Evolutionary conservation across 2,113 vertebrate species (phyloP), one percentile per base, ranked within the genome.

Genomic region (Trichomycterus rosablanca): DNA sequence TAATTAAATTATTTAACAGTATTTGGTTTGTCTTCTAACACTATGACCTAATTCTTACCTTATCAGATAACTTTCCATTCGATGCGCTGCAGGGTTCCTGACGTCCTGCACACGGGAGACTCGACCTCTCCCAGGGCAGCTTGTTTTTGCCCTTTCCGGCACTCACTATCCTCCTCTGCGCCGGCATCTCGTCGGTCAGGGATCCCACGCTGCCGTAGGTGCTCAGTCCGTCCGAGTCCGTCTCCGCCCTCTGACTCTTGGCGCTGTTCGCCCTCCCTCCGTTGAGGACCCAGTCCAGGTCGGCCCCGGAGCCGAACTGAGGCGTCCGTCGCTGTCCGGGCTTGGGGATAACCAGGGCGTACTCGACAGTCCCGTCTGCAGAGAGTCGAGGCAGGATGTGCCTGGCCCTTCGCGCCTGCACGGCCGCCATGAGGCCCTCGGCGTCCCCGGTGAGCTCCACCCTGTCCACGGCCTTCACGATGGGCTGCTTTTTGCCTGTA

Each of bases 111-210:
- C 66, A 75, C 9, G 79, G 83, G 20, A 81, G 67, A 11, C 18
- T 78, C 1, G 85, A 78, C 4, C 71, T 86, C 72, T 94, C 93
- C 96, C 96, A 97, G 0, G 94, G 96, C 40, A 99, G 86, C 51
- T 92, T 95, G 83, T 81, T 91, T 67, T 90, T 98, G 2, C 91
- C 91, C 74, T 91, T 95, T 0, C 89, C 88, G 0, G 94, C 93
- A 0, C 94, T 98, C 62, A 92, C 74, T 4, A 92, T 89, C 56
- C 91, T 88, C 19, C 91, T 78, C 12, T 88, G 87, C 59, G 83
- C 76, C 0, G 52, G 1, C 6, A 75, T 74, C 0, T 73, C 81
- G 0, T 74, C 81, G 0, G 74, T 76, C n/a, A 63, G 74, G 0
- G 74, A 85, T 0, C 83, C 81, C 1, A 83, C 73, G 0, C 83